These are phyloP conservation scores for Ormyrus labotus DNA, from an alignment of 2,888 invertebrate species.

Conservation along the genomic window DNA sequence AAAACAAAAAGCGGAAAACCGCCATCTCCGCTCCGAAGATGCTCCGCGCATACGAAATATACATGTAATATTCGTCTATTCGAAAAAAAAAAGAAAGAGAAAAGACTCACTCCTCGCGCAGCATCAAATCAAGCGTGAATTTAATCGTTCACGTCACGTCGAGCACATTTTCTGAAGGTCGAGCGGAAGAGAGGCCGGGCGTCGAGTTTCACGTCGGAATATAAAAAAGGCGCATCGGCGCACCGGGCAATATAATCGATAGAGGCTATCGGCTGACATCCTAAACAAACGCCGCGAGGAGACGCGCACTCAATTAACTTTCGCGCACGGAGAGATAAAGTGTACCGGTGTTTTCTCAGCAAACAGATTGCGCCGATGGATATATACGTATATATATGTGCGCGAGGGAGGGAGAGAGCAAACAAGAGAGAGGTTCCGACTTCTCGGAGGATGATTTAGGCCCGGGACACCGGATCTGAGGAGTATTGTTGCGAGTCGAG, in stretches of 20 bases:
- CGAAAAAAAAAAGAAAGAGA: not conserved
- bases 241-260: conserved; percentile 22
- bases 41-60: not conserved
- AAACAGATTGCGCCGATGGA: conserved; percentile 11
- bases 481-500: no score
- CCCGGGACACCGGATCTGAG: no score
- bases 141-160: conserved; percentile 18
- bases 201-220: no score
- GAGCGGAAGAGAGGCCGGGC: not conserved
- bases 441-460: no score
- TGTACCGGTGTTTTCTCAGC: conserved; percentile 19
- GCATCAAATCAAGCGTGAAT: not conserved
- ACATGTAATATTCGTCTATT: not conserved
- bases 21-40: not conserved
- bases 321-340: not conserved
- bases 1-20: not conserved
- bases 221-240: not conserved
- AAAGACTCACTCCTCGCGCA: not conserved
- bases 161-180: conserved; percentile 7
- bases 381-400: no score
- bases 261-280: conserved; percentile 19
- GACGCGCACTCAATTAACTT: conserved; percentile 16
- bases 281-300: conserved; percentile 25
- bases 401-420: no score
- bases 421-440: no score